Base-by-base conservation (phyloP, 2,797 vertebrate genomes). In the Chelidonichthys spinosus region DNA sequence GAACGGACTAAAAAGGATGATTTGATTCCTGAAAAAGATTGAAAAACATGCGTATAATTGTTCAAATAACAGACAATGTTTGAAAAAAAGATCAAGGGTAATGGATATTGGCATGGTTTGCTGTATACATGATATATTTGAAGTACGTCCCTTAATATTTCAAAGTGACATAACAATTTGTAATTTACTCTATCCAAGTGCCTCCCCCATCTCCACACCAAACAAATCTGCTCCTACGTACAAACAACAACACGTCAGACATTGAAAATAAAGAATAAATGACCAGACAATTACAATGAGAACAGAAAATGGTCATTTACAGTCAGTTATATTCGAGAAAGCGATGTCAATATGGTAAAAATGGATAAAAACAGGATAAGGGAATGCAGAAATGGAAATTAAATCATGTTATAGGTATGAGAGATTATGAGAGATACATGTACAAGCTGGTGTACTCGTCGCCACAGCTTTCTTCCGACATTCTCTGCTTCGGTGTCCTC, bases 281-380 rank as follows among this genome's bases (percentile, higher is more conserved):
- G 79, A 89, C 86, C 65, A 83, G 70, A 89, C 77, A 86, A 87
- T 90, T 85, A 90, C 79, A 87, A 62, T 71, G 58, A 90, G 58
- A 85, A 87, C 52, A 89, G 71, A 78, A 84, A 80, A 83, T 78
- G 78, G 85, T 89, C 69, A 90, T 91, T 92, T 93, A 92, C 88
- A 91, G 82, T 91, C 76, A 66, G 83, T 71, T 89, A 84, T 80
- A 85, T 79, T 78, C 70, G 75, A 92, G 80, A 92, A 89, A 92
- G 86, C 84, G 71, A 85, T 65, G 81, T 91, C 75, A 88, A 76
- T 78, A 64, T 59, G 71, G 84, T 79, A 78, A 77, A 74, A 88
- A 82, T 65, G 67, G 70, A 84, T 58, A 85, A 78, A 86, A 89
- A 89, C 70, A 63, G 32, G 55, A 59, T 32, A 25, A 37, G 9